Base-by-base conservation (phyloP, 2,888 invertebrate genomes). In the Chloroclysta siterata region DNA sequence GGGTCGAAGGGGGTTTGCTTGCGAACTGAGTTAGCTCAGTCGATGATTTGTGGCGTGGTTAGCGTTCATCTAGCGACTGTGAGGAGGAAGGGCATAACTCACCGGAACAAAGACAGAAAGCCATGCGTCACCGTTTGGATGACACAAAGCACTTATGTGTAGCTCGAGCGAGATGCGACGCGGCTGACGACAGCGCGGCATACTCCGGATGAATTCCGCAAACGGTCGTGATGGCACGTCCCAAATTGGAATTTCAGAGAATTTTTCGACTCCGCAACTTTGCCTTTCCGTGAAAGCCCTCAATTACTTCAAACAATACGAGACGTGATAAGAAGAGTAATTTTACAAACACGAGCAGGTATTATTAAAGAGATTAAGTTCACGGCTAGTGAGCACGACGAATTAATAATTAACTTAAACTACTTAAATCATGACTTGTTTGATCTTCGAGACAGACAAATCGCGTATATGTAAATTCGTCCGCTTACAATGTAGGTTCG, bases 1-100 rank as follows among this genome's bases (percentile, higher is more conserved):
- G 73, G 70, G 78, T 72, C 66, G 68, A 55, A 73, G 76, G 72
- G 71, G 69, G 73, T 76, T 33, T 77, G 65, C 83, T 84, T 83
- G 82, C 79, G 79, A 79, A 84, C 81, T 79, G 82, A 85, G 83
- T 83, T 83, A 82, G 82, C 81, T 75, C 79, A 81, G 80, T 80
- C 75, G 84, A 86, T 89, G 89, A 89, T 89, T 89, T 88, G 87
- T 88, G 77, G 82, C 79, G 84, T 79, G 87, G 89, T 85, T 85
- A 82, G 79, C 83, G 84, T 83, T 85, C 83, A 84, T 85, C 84
- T 83, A 83, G 83, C 82, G 82, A 77, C 74, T 79, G 77, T 78
- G 74, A 74, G 73, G 81, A 76, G 81, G 74, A 75, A 72, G 75
- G 74, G 71, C 77, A 83, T 85, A 85, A 85, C 80, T 89, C 85